Conservation (phyloP, 2,888 invertebrate genomes). For the Euphydryas editha region DNA sequence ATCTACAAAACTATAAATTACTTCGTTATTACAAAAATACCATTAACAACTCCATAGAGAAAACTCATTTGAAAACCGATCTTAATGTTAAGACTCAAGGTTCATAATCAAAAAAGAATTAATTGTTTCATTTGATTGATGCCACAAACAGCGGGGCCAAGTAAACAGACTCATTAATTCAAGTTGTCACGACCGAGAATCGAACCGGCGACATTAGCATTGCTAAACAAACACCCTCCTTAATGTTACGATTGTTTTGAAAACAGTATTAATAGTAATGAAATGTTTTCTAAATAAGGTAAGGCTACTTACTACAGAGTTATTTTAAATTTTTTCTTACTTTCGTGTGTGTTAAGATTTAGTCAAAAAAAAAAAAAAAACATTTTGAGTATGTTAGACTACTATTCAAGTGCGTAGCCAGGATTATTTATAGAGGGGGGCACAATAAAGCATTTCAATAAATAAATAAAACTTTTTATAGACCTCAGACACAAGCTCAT, state of each 20-base stretch:
- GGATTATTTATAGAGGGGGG: too few species aligned
- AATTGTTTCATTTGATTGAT: not conserved
- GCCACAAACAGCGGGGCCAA: not conserved
- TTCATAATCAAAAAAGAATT: not conserved
- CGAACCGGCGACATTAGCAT: constrained; percentile 15
- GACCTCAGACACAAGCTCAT: too few species aligned
- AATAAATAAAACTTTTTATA: too few species aligned
- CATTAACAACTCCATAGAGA: not conserved
- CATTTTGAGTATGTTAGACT: too few species aligned
- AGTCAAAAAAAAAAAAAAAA: too few species aligned
- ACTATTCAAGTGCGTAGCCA: too few species aligned
- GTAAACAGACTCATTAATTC: constrained; percentile 22
- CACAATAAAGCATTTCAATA: too few species aligned
- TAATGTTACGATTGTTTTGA: not conserved
- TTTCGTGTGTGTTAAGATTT: too few species aligned
- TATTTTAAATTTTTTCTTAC: too few species aligned
- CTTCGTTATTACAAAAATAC: not conserved
- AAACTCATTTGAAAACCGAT: not conserved
- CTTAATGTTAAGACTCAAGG: not conserved
- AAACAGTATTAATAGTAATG: not conserved
- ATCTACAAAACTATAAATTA: too few species aligned
- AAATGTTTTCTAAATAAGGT: not conserved
- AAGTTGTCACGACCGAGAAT: constrained; percentile 12
- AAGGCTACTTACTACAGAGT: too few species aligned
- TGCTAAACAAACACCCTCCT: not conserved